Evolutionary conservation across 2,113 vertebrate species (phyloP).

Genomic region (Sitta europaea): DNA sequence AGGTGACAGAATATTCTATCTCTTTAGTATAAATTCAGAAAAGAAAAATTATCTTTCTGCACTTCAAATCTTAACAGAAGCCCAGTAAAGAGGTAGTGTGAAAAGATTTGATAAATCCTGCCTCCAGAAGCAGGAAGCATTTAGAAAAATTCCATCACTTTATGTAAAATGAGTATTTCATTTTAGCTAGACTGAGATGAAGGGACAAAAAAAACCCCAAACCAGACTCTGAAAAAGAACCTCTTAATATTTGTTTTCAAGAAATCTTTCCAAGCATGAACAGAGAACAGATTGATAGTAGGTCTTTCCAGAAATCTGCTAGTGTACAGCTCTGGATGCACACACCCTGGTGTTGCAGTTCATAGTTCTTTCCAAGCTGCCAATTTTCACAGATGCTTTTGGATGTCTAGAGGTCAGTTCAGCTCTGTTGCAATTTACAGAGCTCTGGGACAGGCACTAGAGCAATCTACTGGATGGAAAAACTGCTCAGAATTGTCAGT

Average conservation of each 20-base stretch:
- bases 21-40: conserved; percentile 62
- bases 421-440: neutral
- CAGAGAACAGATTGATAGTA: neutral
- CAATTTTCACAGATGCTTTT: conserved; percentile 37
- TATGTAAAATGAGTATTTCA: neutral
- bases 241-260: neutral
- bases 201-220: neutral
- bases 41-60: conserved; percentile 38
- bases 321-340: neutral
- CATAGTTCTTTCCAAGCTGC: neutral
- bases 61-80: neutral
- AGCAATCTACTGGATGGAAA: neutral
- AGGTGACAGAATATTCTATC: conserved; percentile 28
- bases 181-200: neutral
- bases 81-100: neutral
- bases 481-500: neutral
- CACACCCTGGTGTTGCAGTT: neutral
- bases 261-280: neutral
- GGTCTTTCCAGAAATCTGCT: conserved; percentile 1
- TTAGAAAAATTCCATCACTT: neutral
- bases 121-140: neutral
- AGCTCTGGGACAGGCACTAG: neutral
- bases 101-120: neutral
- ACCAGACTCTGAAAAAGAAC: neutral
- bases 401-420: neutral